These are phyloP conservation scores for Rhea americana DNA, from an alignment of 2,113 vertebrate genomes.

Conservation along the genomic window DNA sequence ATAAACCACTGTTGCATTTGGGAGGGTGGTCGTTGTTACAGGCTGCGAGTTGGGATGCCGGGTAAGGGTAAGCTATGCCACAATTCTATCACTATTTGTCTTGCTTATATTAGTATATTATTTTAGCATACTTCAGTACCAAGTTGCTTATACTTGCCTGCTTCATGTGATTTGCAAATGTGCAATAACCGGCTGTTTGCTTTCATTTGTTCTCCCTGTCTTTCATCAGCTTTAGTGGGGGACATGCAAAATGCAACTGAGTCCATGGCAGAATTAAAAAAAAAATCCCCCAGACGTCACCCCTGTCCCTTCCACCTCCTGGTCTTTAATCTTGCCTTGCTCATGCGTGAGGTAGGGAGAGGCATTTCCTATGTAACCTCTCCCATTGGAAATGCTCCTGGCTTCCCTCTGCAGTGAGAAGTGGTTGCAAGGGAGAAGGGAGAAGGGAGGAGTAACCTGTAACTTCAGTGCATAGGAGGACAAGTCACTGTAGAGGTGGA, in stretches of 20 bases:
- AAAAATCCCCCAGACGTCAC: not conserved
- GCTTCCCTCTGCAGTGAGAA: no score
- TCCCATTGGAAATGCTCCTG: not conserved
- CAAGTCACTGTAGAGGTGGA: no score
- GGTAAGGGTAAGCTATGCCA: not conserved
- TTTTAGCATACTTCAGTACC: not conserved
- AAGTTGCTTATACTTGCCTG: not conserved
- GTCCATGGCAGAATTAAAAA: not conserved
- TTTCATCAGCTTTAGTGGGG: not conserved
- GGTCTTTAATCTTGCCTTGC: not conserved
- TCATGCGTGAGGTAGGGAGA: rapidly evolving
- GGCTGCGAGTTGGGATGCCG: not conserved
- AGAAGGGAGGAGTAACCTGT: not conserved
- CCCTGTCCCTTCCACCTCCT: rapidly evolving
- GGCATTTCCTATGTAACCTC: not conserved
- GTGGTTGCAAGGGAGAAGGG: not conserved
- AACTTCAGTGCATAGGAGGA: no score
- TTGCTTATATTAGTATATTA: not conserved
- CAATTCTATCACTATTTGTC: not conserved
- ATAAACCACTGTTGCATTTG: not conserved
- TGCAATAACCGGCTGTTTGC: not conserved
- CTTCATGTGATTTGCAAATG: rapidly evolving
- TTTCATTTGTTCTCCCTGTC: not conserved
- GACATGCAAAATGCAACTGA: not conserved
- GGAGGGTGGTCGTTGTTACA: not conserved